A percentile compares a stretch with the other conserved stretches of the same genome.
phyloP scores from a whole-genome alignment of 2,888 invertebrate genomes.

The Phyllotreta striolata region DNA sequence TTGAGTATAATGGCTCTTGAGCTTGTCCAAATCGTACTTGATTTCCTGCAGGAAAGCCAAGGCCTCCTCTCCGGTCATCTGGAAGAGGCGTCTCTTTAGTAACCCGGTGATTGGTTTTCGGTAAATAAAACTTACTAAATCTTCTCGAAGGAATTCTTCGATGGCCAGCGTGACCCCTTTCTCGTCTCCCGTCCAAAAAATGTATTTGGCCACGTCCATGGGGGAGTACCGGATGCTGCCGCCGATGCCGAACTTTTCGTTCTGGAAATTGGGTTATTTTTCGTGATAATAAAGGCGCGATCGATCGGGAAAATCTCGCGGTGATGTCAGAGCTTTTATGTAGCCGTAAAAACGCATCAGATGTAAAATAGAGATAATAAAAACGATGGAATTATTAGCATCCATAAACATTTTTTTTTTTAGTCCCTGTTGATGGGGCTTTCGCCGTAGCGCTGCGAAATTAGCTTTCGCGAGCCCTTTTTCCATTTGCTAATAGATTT shows the following conservation, averaged over 20 bases:
- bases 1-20: constrained; percentile 71
- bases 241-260: constrained; percentile 63
- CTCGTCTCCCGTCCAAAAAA: constrained; percentile 85
- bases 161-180: constrained; percentile 79
- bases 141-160: constrained; percentile 79
- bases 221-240: constrained; percentile 75
- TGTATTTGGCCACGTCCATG: constrained; percentile 82
- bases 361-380: too few relatives aligned
- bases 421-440: too few relatives aligned
- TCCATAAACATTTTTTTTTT: too few relatives aligned
- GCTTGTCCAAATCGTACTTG: constrained; percentile 75
- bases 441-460: too few relatives aligned
- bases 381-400: too few relatives aligned
- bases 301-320: neutral
- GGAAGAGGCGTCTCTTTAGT: constrained; percentile 28
- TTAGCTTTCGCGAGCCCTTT: too few relatives aligned
- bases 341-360: too few relatives aligned
- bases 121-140: constrained; percentile 67
- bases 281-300: constrained; percentile 7
- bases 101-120: too few relatives aligned
- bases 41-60: constrained; percentile 79
- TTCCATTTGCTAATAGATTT: too few relatives aligned
- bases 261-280: constrained; percentile 57
- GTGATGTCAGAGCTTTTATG: too few relatives aligned
- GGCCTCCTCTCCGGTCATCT: constrained; percentile 81